A percentile compares a stretch with the other conserved stretches of the same genome.
Conservation (phyloP, 1,140 invertebrate species). For the Lepidurus apus region DNA sequence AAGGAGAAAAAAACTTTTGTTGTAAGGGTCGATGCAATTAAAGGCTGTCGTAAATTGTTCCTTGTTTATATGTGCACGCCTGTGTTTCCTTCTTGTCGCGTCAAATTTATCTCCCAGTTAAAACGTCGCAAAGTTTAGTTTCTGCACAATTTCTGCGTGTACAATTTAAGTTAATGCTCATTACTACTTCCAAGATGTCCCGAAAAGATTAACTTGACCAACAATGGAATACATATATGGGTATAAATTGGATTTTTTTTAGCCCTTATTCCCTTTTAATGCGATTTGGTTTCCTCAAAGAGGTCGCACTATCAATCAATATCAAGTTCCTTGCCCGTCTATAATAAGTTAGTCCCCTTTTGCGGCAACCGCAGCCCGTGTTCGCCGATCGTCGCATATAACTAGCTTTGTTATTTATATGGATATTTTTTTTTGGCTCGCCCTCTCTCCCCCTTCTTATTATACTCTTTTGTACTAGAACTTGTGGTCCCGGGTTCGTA, state of each 20-base stretch:
- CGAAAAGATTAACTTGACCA: no score
- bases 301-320: slow-evolving; percentile 1
- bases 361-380: not conserved
- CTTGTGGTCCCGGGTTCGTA: not conserved
- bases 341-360: slow-evolving; percentile 15
- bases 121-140: no score
- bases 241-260: not conserved
- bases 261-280: not conserved
- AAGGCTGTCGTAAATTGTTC: slow-evolving; percentile 4
- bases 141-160: no score
- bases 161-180: no score
- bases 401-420: slow-evolving; percentile 7
- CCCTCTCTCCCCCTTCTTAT: not conserved
- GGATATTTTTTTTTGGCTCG: not conserved
- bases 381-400: slow-evolving; percentile 13
- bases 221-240: not conserved
- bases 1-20: not conserved
- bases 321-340: slow-evolving; percentile 6
- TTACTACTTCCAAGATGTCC: no score
- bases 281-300: not conserved
- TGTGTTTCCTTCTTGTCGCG: not conserved
- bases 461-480: not conserved
- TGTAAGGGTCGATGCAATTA: slow-evolving; percentile 10
- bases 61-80: not conserved
- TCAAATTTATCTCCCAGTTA: no score